phyloP scores from a whole-genome alignment of 2,888 invertebrate genomes.

The Pocota personata region DNA sequence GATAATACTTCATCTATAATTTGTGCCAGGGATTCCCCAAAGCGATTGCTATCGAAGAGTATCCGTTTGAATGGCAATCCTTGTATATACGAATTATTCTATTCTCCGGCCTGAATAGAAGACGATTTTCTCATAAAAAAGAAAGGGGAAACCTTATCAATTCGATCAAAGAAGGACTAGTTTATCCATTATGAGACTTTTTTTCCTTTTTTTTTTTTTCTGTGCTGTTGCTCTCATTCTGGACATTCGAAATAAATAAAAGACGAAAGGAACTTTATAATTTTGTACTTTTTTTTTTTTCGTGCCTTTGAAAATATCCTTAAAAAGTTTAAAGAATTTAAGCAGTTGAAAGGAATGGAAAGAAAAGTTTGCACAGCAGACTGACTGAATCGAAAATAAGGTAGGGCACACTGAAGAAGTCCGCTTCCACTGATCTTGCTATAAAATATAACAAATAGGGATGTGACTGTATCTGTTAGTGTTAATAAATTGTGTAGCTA shows the following conservation, averaged over 20 bases:
- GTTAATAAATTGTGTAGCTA: too few relatives aligned
- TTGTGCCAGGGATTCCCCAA: neutral
- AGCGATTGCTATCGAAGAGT: neutral
- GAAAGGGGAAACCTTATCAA: constrained; percentile 19
- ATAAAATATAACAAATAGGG: too few relatives aligned
- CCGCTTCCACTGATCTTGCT: too few relatives aligned
- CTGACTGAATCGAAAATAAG: too few relatives aligned
- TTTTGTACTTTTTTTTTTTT: neutral
- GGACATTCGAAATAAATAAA: constrained; percentile 5
- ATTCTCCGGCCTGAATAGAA: constrained; percentile 14
- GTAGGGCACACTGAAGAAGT: too few relatives aligned
- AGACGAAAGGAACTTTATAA: neutral
- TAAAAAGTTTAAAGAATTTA: neutral
- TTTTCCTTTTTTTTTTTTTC: constrained; percentile 19
- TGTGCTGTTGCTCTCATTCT: neutral
- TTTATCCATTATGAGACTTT: constrained; percentile 5
- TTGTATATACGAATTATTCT: constrained; percentile 19
- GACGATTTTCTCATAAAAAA: constrained; percentile 15
- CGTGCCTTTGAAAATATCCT: neutral
- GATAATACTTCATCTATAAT: constrained; percentile 22
- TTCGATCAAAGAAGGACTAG: constrained; percentile 46
- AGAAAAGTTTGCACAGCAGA: neutral
- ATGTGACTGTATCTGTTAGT: too few relatives aligned
- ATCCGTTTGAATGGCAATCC: neutral
- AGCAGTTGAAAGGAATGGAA: neutral